Evolutionary conservation across 2,113 vertebrate genomes (phyloP).

Genomic region (Danionella cerebrum): DNA sequence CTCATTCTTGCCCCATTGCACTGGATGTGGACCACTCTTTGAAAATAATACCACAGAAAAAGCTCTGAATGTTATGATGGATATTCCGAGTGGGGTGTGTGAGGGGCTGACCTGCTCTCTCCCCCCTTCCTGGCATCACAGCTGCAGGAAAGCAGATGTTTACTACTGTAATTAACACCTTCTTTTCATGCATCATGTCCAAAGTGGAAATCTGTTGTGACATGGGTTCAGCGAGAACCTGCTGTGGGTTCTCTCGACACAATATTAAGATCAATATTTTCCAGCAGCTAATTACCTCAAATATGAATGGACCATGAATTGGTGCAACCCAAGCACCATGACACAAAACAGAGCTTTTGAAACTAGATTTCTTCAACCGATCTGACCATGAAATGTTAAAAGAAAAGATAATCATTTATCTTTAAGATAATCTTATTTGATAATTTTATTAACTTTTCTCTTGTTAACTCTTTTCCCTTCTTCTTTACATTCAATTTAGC

Average conservation of each 20-base stretch:
- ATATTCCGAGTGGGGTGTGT: background rate
- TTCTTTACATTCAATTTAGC: too few species aligned
- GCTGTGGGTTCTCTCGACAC: constrained; percentile 38
- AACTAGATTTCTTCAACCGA: background rate
- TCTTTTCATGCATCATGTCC: constrained; percentile 47
- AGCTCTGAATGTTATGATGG: constrained; percentile 19
- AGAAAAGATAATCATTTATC: too few species aligned
- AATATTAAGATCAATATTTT: constrained; percentile 48
- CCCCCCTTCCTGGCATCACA: constrained; percentile 34
- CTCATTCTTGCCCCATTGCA: background rate
- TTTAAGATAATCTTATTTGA: too few species aligned
- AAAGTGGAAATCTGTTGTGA: constrained; percentile 43
- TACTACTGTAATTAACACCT: constrained; percentile 46
- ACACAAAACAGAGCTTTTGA: constrained; percentile 23
- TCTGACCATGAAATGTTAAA: too few species aligned
- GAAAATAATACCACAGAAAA: background rate
- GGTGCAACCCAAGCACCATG: constrained; percentile 8
- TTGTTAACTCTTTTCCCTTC: too few species aligned
- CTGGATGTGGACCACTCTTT: background rate
- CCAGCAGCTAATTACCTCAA: constrained; percentile 37
- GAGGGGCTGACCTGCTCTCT: constrained; percentile 5
- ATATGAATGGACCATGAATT: constrained; percentile 44
- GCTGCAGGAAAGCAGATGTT: constrained; percentile 62
- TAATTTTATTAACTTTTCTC: too few species aligned
- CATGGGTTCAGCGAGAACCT: constrained; percentile 44